Conservation (phyloP, 2,888 invertebrate genomes). For the Agrochola lychnidis region DNA sequence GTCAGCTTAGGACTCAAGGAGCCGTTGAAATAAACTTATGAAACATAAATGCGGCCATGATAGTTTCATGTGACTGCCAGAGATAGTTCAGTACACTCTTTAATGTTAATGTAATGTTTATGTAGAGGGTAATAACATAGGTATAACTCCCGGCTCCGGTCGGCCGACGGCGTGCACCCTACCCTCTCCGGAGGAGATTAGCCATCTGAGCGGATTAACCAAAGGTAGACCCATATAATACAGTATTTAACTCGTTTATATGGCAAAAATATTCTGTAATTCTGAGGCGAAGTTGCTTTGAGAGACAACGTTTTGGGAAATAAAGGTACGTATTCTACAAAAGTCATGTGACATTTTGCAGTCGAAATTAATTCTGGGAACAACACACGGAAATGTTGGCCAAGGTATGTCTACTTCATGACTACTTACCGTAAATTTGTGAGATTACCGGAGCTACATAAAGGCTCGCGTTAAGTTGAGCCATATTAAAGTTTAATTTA, state of each 20-base stretch:
- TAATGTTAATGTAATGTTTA: constrained; percentile 78
- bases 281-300: constrained; percentile 24
- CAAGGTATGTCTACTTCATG: constrained; percentile 35
- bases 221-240: constrained; percentile 63
- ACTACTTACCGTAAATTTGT: constrained; percentile 55
- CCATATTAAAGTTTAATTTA: constrained; percentile 82
- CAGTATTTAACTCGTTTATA: constrained; percentile 54
- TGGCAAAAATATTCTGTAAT: constrained; percentile 47
- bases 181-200: constrained; percentile 67
- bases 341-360: constrained; percentile 36
- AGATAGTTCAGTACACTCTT: constrained; percentile 70
- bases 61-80: constrained; percentile 53
- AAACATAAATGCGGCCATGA: constrained; percentile 69
- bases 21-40: constrained; percentile 67
- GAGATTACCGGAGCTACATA: constrained; percentile 64
- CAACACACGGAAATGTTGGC: constrained; percentile 35
- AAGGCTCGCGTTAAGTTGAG: constrained; percentile 67
- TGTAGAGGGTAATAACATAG: constrained; percentile 67
- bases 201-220: constrained; percentile 70
- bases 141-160: constrained; percentile 50
- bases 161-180: constrained; percentile 62
- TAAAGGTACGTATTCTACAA: constrained; percentile 21
- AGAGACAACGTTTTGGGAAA: constrained; percentile 13
- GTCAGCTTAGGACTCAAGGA: constrained; percentile 41
- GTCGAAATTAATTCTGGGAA: constrained; percentile 40